Evolutionary conservation across 2,888 invertebrate species (phyloP).

Genomic region (Sesia bembeciformis): DNA sequence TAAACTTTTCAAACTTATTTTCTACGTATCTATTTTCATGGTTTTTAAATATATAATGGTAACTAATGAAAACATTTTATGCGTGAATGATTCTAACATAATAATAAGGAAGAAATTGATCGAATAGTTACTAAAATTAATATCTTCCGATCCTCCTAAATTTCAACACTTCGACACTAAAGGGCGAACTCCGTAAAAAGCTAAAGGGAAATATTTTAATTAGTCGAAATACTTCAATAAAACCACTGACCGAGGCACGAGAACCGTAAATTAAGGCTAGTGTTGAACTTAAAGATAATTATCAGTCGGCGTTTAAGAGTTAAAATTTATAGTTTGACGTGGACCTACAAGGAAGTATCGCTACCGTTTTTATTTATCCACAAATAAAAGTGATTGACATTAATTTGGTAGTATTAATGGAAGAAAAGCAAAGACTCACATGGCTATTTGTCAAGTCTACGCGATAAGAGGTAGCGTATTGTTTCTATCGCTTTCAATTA

Average conservation of each 20-base stretch:
- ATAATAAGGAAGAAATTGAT: conserved; percentile 14
- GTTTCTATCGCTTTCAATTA: too few species aligned
- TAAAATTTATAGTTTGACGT: conserved; percentile 44
- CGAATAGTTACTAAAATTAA: conserved; percentile 44
- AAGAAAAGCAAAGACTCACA: conserved; percentile 16
- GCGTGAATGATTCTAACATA: too few species aligned
- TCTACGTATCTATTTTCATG: too few species aligned
- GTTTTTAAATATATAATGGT: too few species aligned
- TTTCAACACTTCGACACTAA: conserved; percentile 16
- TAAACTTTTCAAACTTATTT: too few species aligned
- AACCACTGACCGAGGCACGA: conserved; percentile 38
- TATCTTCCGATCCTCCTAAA: conserved; percentile 27
- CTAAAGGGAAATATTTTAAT: conserved; percentile 49
- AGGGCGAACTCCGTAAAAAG: conserved; percentile 32
- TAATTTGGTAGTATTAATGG: conserved; percentile 41
- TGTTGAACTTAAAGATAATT: conserved; percentile 42
- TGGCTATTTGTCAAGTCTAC: background rate
- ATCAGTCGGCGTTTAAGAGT: conserved; percentile 36
- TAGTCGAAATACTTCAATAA: conserved; percentile 57
- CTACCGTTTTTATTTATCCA: conserved; percentile 63
- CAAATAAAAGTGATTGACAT: conserved; percentile 65
- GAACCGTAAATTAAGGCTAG: conserved; percentile 50
- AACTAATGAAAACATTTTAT: too few species aligned
- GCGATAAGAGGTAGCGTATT: conserved; percentile 15
- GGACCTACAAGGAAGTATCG: conserved; percentile 26